Base-by-base conservation (phyloP, 2,113 vertebrate genomes). In the Cyanoramphus novaezelandiae region DNA sequence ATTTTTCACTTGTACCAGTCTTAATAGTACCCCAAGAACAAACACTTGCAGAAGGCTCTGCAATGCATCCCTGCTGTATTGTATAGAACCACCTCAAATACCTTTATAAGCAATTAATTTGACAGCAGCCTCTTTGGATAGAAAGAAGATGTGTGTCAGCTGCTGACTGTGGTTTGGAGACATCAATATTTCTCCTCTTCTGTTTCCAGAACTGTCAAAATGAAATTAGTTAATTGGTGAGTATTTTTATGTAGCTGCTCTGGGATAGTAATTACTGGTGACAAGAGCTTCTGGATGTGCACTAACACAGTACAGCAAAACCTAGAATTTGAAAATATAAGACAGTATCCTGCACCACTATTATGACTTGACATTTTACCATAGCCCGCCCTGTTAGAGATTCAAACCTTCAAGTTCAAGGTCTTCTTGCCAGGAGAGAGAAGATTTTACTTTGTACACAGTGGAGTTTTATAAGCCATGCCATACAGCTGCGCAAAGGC, bases 141-240 rank as follows among this genome's bases (percentile, higher is more conserved):
- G 96, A 89, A 90, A 87, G 93, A 82, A 90, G 94, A 96, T 82
- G 72, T 4, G 17, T 91, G 85, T 95, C 94, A 97, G 92, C 75
- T 93, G 86, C 93, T 96, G 95, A 78, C 74, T 85, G 64, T 96
- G 83, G 85, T 92, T 96, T 5, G 50, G 92, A 96, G 43, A 72
- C 35, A n/a, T 96, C 88, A 74, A 84, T 97, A 94, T 95, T 94
- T 97, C 96, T 93, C 80, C 80, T 83, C 90, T 88, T 95, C 90
- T 96, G 77, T 96, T 97, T 96, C 82, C 87, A 80, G 90, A 96
- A 86, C 96, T 90, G 92, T 96, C 92, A 94, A 87, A 93, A 83
- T 82, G 82, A 92, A 94, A 97, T 94, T 93, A 95, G 94, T 83
- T 96, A 97, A 97, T 95, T 97, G 92, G 76, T 6, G 14, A 90